phyloP scores from a whole-genome alignment of 2,113 vertebrate species.

The Petrocephalus zakoni region DNA sequence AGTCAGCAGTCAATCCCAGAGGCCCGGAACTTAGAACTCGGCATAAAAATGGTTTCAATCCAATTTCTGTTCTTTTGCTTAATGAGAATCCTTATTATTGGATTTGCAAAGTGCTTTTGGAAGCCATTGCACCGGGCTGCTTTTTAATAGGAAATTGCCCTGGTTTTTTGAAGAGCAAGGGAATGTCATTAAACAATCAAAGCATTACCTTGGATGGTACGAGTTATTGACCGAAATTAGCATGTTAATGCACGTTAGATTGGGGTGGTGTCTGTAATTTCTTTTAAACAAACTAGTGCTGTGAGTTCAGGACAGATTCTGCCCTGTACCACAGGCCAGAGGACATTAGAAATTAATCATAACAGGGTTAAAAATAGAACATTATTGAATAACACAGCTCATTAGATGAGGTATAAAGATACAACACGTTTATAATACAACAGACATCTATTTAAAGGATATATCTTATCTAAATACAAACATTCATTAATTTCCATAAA shows the following conservation, averaged over 20 bases:
- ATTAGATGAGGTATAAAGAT: background rate
- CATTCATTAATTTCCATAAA: background rate
- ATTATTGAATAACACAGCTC: background rate
- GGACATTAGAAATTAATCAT: background rate
- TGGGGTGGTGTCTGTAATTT: background rate
- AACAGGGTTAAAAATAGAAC: background rate
- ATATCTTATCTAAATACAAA: background rate
- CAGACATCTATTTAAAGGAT: background rate
- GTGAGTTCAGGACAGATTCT: background rate
- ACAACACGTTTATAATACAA: background rate
- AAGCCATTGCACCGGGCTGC: slow-evolving; percentile 5
- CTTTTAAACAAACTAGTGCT: background rate
- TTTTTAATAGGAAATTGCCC: slow-evolving; percentile 16
- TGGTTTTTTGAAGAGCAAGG: slow-evolving; percentile 21
- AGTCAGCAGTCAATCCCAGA: slow-evolving; percentile 22
- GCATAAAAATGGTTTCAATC: slow-evolving; percentile 22
- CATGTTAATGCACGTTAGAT: slow-evolving; percentile 19
- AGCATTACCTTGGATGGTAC: slow-evolving; percentile 3
- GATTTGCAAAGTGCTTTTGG: slow-evolving; percentile 12
- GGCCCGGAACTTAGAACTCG: slow-evolving; percentile 1
- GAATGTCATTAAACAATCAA: slow-evolving; percentile 19
- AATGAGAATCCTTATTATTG: slow-evolving; percentile 23
- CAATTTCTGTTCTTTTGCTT: slow-evolving; percentile 22
- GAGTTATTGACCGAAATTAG: slow-evolving; percentile 12
- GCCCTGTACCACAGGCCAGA: too few relatives aligned